Base-by-base conservation (phyloP, 1,140 invertebrate genomes). In the Aricia agestis region DNA sequence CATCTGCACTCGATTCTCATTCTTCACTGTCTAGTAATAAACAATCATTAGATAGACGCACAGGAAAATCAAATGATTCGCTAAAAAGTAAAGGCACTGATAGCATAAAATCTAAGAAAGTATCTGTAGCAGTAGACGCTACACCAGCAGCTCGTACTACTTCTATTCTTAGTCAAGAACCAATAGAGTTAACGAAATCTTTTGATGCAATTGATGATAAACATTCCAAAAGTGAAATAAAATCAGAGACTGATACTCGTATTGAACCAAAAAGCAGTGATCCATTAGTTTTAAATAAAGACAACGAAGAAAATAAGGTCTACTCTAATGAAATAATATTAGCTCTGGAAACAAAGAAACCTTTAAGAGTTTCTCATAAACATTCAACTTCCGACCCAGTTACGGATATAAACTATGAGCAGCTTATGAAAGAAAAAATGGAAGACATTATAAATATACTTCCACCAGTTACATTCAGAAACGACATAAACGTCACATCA, bases 351-450 rank as follows among this genome's bases (percentile, higher is more conserved):
- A 76, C 85, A 75, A 79, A 84, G 69, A 83, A 74, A 63, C 83
- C 85, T 19, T 83, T 93, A n/a, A 91, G 91, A 82, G 93, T 94
- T 75, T 93, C 94, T 69, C 95, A 96, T 82, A 93, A 94, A 68
- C 95, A 96, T 92, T 95, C 95, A n/a, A 93, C 92, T 68, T 96
- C 95, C 41, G 95, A 97, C 88, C 94, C 94, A 0, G 93, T 94
- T 1, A 92, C 93, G 71, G 93, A 93, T 75, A 79, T 92, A 0
- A 89, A 92, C 70, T 93, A 92, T 77, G 86, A 86, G 75, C 85
- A 89, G 72, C 74, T 92, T 73, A 76, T 87, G 75, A 82, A 78
- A 76, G 80, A 92, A 42, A 84, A 84, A 78, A 78, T 86, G 57
- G 80, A 77, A 72, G 76, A 89, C 76, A 70, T 84, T 18, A 80